Evolutionary conservation across 2,888 invertebrate genomes (phyloP).

Genomic region (Caenorhabditis afra): DNA sequence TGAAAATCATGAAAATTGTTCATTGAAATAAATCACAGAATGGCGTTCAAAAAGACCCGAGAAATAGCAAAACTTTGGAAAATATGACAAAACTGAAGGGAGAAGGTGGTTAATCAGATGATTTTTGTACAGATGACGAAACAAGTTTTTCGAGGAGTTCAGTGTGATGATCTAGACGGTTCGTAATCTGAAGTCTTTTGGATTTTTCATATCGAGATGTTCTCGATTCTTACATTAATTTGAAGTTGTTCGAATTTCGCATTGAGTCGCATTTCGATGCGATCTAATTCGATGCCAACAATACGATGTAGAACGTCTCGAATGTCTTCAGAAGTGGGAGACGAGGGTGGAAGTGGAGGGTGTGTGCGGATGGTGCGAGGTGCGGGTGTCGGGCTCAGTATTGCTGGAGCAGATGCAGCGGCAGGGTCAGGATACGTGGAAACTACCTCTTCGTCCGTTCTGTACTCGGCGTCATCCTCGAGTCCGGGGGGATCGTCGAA

Average conservation of each 20-base stretch:
- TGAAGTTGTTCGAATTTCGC: slow-evolving; percentile 35
- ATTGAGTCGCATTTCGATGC: slow-evolving; percentile 60
- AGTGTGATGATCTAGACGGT: slow-evolving; percentile 21
- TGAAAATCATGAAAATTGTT: neutral
- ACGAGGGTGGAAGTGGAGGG: neutral
- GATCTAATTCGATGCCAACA: slow-evolving; percentile 64
- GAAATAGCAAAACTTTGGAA: neutral
- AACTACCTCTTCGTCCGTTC: too few relatives aligned
- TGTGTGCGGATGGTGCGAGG: neutral
- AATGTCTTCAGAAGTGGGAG: slow-evolving; percentile 15
- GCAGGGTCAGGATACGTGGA: too few relatives aligned
- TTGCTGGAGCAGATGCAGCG: neutral
- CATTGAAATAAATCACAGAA: neutral
- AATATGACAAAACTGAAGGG: neutral
- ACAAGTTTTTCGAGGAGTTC: slow-evolving; percentile 24
- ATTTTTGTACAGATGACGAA: too few relatives aligned
- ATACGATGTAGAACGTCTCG: slow-evolving; percentile 58
- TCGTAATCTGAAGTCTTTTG: slow-evolving; percentile 4
- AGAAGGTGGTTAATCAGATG: neutral
- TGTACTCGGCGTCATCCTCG: too few relatives aligned
- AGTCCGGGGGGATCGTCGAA: too few relatives aligned
- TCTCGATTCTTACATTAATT: slow-evolving; percentile 3
- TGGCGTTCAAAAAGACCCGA: neutral
- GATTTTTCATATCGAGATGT: neutral
- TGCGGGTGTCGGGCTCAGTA: neutral